Conservation (phyloP, 92 coral and sea anemone species). For the Hydrozoanthus gracilis region DNA sequence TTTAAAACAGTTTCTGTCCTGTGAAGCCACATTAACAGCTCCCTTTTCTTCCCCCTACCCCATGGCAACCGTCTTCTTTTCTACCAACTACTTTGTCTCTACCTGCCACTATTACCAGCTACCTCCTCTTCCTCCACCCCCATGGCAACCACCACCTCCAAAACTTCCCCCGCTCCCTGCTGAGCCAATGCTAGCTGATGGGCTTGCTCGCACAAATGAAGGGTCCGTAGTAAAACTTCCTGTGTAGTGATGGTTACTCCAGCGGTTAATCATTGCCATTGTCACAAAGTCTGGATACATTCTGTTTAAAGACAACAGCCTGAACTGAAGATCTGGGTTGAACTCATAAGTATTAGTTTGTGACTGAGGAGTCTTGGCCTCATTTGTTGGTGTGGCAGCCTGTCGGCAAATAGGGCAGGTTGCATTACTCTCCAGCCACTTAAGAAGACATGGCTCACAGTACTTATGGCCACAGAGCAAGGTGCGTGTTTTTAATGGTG, state of each 20-base stretch:
- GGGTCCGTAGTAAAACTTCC: constrained; percentile 79
- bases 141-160: constrained; percentile 82
- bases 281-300: constrained; percentile 78
- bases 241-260: constrained; percentile 67
- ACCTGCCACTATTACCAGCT: constrained; percentile 57
- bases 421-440: constrained; percentile 81
- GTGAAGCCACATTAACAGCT: too few relatives aligned
- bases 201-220: constrained; percentile 51
- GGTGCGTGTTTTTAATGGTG: constrained; percentile 60
- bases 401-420: constrained; percentile 97
- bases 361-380: constrained; percentile 27
- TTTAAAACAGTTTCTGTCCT: too few relatives aligned
- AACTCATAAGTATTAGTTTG: constrained; percentile 56
- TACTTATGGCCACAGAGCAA: constrained; percentile 91
- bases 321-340: constrained; percentile 77
- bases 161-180: constrained; percentile 73
- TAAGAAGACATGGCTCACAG: constrained; percentile 84
- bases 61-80: too few relatives aligned
- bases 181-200: constrained; percentile 50
- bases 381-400: constrained; percentile 49
- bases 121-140: constrained; percentile 88
- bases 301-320: constrained; percentile 61
- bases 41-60: too few relatives aligned
- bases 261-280: constrained; percentile 66
- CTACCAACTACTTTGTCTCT: too few relatives aligned